phyloP scores from a whole-genome alignment of 2,888 invertebrate genomes.

The Choreutis nemorana region DNA sequence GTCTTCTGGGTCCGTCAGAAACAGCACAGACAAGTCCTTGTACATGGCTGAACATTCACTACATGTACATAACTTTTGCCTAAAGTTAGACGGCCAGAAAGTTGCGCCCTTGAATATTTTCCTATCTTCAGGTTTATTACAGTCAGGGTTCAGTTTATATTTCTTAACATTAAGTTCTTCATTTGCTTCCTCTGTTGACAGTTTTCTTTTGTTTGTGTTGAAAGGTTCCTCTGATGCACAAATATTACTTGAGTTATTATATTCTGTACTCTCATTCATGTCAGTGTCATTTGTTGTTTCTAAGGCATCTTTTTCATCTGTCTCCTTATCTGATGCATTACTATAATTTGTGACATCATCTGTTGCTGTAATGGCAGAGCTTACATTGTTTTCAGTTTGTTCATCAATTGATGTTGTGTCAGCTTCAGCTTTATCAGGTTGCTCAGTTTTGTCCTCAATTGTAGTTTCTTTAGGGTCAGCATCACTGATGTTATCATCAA shows the following conservation, averaged over 20 bases:
- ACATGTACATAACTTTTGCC: conserved; percentile 78
- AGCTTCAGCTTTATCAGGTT: conserved; percentile 5
- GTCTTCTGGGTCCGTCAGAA: conserved; percentile 81
- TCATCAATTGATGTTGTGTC: conserved; percentile 11
- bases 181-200: conserved; percentile 20
- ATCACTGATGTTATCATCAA: conserved; percentile 3
- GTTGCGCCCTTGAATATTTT: conserved; percentile 66
- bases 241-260: background rate
- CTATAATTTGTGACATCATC: conserved; percentile 2
- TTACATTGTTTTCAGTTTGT: conserved; percentile 14
- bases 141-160: conserved; percentile 26
- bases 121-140: conserved; percentile 32
- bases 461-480: conserved; percentile 4
- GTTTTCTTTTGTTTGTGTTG: conserved; percentile 36
- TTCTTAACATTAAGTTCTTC: conserved; percentile 28
- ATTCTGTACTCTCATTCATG: background rate
- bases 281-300: conserved; percentile 1
- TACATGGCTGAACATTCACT: conserved; percentile 75
- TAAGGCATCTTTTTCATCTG: background rate
- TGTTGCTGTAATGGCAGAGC: background rate
- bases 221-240: background rate
- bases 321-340: conserved; percentile 8
- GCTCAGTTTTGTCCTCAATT: conserved; percentile 4
- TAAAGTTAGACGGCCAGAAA: conserved; percentile 81
- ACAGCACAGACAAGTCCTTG: conserved; percentile 72